A percentile compares a stretch with the other conserved stretches of the same genome.
Conservation (phyloP, 2,797 vertebrate genomes). For the Cuculus canorus region DNA sequence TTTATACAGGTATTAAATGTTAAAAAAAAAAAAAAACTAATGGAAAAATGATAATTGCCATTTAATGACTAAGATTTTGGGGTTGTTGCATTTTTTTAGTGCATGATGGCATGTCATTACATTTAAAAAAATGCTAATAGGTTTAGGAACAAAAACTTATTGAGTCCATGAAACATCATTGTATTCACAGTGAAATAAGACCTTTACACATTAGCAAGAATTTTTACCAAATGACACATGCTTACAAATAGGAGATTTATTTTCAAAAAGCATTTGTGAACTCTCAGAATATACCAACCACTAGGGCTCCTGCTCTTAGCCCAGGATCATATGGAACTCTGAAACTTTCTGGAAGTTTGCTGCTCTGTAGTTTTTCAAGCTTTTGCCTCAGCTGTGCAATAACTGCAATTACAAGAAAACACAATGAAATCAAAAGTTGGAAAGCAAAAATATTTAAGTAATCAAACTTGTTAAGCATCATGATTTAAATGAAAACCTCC, state of each 20-base stretch:
- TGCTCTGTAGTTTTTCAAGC: constrained; percentile 90
- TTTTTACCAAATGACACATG: background rate
- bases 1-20: background rate
- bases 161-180: background rate
- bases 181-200: background rate
- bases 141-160: background rate
- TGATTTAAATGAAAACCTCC: background rate
- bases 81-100: background rate
- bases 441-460: background rate
- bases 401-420: constrained; percentile 79
- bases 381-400: constrained; percentile 93
- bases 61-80: background rate
- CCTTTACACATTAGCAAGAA: background rate
- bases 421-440: background rate
- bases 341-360: constrained; percentile 89
- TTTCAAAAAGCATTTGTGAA: background rate
- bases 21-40: background rate
- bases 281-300: constrained; percentile 79
- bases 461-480: background rate
- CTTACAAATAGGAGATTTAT: background rate
- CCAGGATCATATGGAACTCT: constrained; percentile 95
- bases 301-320: constrained; percentile 89
- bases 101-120: background rate
- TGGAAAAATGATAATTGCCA: background rate
- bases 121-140: background rate